phyloP scores from a whole-genome alignment of 2,797 vertebrate species.

The Choloepus didactylus region DNA sequence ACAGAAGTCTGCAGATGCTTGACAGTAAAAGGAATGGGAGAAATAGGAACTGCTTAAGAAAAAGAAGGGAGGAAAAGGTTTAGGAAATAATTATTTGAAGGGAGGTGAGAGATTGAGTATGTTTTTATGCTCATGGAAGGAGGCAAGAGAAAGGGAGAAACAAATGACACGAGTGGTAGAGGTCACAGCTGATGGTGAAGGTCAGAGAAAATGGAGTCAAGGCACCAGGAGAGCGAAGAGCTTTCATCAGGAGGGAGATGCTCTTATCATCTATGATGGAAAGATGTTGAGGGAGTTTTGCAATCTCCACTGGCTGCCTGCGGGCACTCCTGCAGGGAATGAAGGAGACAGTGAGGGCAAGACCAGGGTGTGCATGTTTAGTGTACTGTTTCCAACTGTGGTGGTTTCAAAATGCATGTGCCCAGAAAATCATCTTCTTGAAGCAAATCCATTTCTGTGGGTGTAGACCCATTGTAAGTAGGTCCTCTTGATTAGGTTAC shows the following conservation, averaged over 20 bases:
- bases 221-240: background rate
- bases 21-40: background rate
- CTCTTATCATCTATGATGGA: background rate
- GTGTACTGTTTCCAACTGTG: background rate
- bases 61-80: background rate
- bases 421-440: too few relatives aligned
- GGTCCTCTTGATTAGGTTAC: too few relatives aligned
- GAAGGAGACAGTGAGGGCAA: background rate
- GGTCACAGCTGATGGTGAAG: background rate
- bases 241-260: background rate
- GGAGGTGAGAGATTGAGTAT: background rate
- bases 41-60: background rate
- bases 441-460: too few relatives aligned
- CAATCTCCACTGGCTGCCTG: background rate
- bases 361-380: background rate
- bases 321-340: too few relatives aligned
- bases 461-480: too few relatives aligned
- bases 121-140: background rate
- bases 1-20: background rate
- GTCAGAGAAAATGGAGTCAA: background rate
- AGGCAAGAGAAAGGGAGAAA: background rate
- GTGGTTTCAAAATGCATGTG: too few relatives aligned
- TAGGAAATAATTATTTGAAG: background rate
- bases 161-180: background rate
- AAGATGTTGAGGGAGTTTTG: accelerated